Percentiles rank a stretch among this genome's conserved stretches.
Evolutionary conservation across 1,140 invertebrate species (phyloP).

Genomic region (Drosophila biarmipes): DNA sequence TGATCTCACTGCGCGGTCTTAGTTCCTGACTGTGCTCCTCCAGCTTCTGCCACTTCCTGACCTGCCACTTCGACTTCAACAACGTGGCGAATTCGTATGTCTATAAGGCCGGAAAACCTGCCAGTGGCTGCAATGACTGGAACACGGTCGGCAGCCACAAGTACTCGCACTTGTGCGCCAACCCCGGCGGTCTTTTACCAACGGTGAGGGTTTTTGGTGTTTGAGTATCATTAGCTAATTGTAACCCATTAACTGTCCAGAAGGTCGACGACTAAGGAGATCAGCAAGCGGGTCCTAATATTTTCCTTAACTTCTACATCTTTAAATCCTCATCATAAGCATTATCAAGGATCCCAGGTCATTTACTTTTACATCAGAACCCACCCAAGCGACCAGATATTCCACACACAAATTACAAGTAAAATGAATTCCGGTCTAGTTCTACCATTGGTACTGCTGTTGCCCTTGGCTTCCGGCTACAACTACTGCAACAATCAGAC

Average conservation of each 20-base stretch:
- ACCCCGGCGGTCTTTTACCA: constrained; percentile 37
- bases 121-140: constrained; percentile 38
- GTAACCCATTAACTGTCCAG: background rate
- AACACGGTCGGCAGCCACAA: background rate
- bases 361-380: background rate
- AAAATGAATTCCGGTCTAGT: background rate
- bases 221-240: no score
- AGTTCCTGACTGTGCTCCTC: background rate
- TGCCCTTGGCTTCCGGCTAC: constrained; percentile 14
- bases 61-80: constrained; percentile 53
- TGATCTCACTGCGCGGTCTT: background rate
- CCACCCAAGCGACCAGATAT: background rate
- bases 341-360: background rate
- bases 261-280: constrained; percentile 1
- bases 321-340: background rate
- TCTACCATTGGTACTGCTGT: background rate
- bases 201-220: constrained; percentile 2
- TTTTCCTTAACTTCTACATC: no score
- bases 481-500: constrained; percentile 59
- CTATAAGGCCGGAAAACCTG: constrained; percentile 30
- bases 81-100: constrained; percentile 26
- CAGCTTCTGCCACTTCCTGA: constrained; percentile 46
- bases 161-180: constrained; percentile 36
- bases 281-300: no score
- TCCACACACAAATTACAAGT: background rate